phyloP scores from a whole-genome alignment of 1,140 invertebrate genomes.

The Euwallacea similis region DNA sequence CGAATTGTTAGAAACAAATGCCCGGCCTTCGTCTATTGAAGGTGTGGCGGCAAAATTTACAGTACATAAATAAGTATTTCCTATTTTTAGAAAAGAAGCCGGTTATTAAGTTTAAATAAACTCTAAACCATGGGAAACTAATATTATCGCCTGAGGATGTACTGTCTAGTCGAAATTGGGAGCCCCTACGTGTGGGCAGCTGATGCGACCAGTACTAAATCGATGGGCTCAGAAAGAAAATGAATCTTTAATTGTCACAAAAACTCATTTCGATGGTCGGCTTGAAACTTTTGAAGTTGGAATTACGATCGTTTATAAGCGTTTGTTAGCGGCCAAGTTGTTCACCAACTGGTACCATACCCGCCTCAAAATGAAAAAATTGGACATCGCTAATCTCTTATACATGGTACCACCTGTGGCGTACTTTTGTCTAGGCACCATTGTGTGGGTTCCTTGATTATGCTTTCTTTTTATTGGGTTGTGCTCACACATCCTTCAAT shows the following conservation, averaged over 20 bases:
- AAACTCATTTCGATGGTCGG: background rate
- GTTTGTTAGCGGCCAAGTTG: background rate
- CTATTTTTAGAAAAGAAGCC: constrained; percentile 15
- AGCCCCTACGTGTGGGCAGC: background rate
- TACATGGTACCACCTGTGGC: constrained; percentile 13
- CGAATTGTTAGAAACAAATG: constrained; percentile 1
- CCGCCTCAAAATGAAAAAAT: constrained; percentile 1
- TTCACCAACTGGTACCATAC: constrained; percentile 14
- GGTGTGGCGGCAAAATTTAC: constrained; percentile 12
- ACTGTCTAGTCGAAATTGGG: background rate
- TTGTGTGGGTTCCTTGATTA: background rate
- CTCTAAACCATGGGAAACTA: constrained; percentile 9
- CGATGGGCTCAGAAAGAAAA: background rate
- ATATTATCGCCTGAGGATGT: background rate
- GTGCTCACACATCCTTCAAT: background rate
- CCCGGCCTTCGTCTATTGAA: background rate
- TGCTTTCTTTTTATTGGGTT: background rate
- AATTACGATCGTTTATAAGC: background rate
- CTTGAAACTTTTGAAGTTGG: background rate
- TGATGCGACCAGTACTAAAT: background rate
- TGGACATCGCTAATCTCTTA: constrained; percentile 9
- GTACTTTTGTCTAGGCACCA: constrained; percentile 11
- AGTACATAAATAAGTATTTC: constrained; percentile 8
- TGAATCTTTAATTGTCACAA: background rate
- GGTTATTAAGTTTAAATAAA: constrained; percentile 12